Conservation (phyloP, 2,113 vertebrate genomes). For the Castor canadensis region DNA sequence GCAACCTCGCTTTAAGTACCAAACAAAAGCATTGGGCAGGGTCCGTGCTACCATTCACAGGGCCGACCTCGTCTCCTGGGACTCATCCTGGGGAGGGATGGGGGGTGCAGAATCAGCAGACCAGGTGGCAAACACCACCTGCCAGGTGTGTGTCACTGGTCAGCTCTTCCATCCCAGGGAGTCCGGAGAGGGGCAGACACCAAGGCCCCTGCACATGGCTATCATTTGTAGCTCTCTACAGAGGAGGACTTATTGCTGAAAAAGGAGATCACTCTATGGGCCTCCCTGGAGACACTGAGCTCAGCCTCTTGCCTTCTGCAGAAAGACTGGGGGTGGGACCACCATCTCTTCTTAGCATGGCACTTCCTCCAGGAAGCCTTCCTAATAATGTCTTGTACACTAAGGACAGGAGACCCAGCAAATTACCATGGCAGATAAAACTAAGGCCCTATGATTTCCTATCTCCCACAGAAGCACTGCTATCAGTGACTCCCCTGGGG, state of each 20-base stretch:
- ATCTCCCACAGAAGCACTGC: neutral
- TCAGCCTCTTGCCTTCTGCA: neutral
- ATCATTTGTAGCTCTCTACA: too few species aligned
- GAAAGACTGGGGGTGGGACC: neutral
- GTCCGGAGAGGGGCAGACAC: neutral
- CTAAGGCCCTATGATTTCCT: neutral
- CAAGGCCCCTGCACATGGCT: accelerated
- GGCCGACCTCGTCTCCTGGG: conserved; percentile 23
- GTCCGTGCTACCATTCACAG: neutral
- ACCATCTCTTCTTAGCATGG: neutral
- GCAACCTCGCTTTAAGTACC: conserved; percentile 78
- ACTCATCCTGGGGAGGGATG: conserved; percentile 50
- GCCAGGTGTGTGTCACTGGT: neutral
- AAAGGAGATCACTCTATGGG: accelerated
- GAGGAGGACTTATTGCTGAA: neutral
- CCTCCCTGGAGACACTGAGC: neutral
- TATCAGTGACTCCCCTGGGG: accelerated
- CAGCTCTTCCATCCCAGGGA: neutral
- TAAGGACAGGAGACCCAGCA: accelerated
- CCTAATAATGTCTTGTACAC: accelerated
- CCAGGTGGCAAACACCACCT: neutral
- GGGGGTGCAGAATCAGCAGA: neutral
- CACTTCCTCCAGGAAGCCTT: neutral
- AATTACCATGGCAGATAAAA: neutral
- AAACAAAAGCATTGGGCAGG: conserved; percentile 64